A percentile compares a stretch with the other conserved stretches of the same genome.
These are phyloP conservation scores for Bradypus variegatus DNA, from an alignment of 2,797 vertebrate genomes.

Conservation along the genomic window DNA sequence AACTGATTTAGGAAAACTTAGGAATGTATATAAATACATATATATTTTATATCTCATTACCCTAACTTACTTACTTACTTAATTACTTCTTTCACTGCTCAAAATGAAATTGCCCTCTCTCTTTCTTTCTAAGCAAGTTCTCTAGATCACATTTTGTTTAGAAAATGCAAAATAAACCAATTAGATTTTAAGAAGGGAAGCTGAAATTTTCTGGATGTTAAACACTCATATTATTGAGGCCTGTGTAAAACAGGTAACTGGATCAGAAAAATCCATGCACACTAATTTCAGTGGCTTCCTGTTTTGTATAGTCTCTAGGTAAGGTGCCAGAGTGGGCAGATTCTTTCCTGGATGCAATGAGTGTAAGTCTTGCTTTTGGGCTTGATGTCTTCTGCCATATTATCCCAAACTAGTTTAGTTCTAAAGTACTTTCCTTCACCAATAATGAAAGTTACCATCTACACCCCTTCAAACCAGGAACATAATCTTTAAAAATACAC, in stretches of 20 bases:
- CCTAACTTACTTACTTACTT: neutral
- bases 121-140: slow-evolving; percentile 8
- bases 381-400: neutral
- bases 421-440: neutral
- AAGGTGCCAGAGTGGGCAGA: neutral
- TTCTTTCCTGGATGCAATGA: neutral
- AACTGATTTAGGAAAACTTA: neutral
- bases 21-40: neutral
- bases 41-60: neutral
- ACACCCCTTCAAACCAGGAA: neutral
- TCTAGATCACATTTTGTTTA: neutral
- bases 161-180: neutral
- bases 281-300: neutral
- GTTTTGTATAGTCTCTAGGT: neutral
- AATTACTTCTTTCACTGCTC: neutral
- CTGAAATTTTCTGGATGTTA: neutral
- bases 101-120: neutral
- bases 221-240: neutral
- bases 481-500: neutral
- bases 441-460: neutral
- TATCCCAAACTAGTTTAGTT: neutral
- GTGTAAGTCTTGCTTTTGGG: neutral
- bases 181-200: neutral
- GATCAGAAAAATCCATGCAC: neutral
- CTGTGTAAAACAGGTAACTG: neutral